Conservation (phyloP, 2,113 vertebrate genomes). For the Lepidothrix coronata region DNA sequence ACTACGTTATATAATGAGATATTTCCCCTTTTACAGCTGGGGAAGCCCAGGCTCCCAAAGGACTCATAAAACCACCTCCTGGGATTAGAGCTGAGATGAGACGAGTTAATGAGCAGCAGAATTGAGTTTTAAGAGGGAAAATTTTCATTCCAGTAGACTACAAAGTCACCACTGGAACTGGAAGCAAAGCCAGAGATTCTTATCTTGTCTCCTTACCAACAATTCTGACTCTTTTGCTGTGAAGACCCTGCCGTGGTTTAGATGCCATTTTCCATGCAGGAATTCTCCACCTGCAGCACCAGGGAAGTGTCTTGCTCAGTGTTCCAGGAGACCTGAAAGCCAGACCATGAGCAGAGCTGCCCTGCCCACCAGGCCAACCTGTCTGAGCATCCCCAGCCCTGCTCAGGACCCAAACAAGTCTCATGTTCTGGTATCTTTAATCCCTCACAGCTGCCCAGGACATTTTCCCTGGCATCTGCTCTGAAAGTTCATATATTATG, state of each 20-base stretch:
- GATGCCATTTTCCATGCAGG: background rate
- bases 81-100: background rate
- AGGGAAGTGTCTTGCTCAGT: accelerated
- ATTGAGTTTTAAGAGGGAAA: background rate
- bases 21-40: background rate
- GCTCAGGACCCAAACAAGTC: background rate
- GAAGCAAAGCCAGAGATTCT: background rate
- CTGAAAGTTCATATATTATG: background rate
- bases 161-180: background rate
- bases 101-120: background rate
- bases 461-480: background rate
- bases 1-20: background rate
- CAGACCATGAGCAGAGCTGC: background rate
- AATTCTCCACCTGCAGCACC: background rate
- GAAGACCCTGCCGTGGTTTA: accelerated
- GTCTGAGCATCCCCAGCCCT: background rate
- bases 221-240: background rate
- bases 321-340: background rate
- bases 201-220: background rate
- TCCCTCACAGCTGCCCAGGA: background rate
- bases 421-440: background rate
- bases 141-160: background rate
- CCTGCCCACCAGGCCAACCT: background rate
- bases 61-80: background rate
- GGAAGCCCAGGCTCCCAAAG: background rate